phyloP scores from a whole-genome alignment of 2,113 vertebrate species.

The Vimba vimba region DNA sequence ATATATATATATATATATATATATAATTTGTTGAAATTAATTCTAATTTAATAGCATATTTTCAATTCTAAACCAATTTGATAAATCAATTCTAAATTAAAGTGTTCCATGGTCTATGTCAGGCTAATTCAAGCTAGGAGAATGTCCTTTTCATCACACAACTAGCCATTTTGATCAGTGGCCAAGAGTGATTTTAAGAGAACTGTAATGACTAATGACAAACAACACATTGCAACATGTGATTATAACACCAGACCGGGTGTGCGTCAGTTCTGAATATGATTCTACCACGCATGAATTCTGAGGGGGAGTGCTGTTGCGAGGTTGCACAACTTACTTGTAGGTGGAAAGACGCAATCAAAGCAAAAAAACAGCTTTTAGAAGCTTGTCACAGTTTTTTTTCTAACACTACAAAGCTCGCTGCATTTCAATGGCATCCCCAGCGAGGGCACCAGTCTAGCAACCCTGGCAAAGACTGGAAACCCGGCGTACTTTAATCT shows the following conservation, averaged over 20 bases:
- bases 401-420: constrained; percentile 27
- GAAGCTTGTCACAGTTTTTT: background rate
- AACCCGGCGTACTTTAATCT: constrained; percentile 66
- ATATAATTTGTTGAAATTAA: background rate
- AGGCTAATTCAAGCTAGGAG: background rate
- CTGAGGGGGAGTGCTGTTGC: background rate
- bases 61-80: too few species aligned
- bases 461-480: constrained; percentile 49
- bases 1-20: too few species aligned
- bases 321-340: constrained; percentile 1
- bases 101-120: background rate
- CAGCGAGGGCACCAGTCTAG: constrained; percentile 36
- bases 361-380: constrained; percentile 16
- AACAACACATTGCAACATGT: constrained; percentile 9
- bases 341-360: constrained; percentile 21
- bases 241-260: constrained; percentile 25
- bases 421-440: constrained; percentile 33
- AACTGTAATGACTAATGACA: constrained; percentile 18
- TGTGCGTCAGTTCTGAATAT: constrained; percentile 20
- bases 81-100: background rate
- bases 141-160: background rate
- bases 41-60: background rate
- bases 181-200: background rate
- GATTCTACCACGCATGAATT: background rate
- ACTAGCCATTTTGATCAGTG: background rate